Evolutionary conservation across 2,113 vertebrate genomes (phyloP), one percentile per base, ranked within the genome.

Genomic region (Dipodomys ordii): DNA sequence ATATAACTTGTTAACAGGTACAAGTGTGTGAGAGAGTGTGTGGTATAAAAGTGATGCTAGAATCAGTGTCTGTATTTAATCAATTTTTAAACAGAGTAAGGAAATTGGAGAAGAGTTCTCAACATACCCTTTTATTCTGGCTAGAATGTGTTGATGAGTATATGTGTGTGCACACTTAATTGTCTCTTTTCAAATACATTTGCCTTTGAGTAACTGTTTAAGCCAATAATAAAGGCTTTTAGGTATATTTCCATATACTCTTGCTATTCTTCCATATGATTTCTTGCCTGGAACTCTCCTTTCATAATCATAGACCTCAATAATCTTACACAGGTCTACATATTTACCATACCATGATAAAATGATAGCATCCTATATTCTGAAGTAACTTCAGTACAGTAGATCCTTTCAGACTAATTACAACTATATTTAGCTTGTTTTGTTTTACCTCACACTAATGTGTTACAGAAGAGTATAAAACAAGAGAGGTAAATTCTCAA

Each of bases 381-480:
- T 77, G 3, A 13, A 67, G 25, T 49, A 69, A 7, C 28, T 90
- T 92, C 19, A 32, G 57, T 74, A 62, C 28, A 90, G 76, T 67
- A 89, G 73, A 77, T n/a, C 91, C 67, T 91, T 93, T 78, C 20
- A 67, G 15, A 83, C 73, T 76, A 93, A 69, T 67, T 44, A 18
- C 81, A 89, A 32, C n/a, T 82, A 62, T 78, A 62, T 84, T 84
- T 93, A 30, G 3, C 35, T 76, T 83, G 20, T 60, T 84, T 79
- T 73, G 15, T 44, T 83, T 89, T 27, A 78, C 46, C 32, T 95
- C 32, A 72, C 4, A 73, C 90, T 82, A 93, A 28, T 6, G n/a
- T 53, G 84, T 8, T 88, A n/a, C 90, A 46, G 20, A 4, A 27
- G n/a, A 76, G 18, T 93, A 94, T 95, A 57, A 92, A 44, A 72